Conservation (phyloP, 2,113 vertebrate species). For the Lophotis ruficrista region DNA sequence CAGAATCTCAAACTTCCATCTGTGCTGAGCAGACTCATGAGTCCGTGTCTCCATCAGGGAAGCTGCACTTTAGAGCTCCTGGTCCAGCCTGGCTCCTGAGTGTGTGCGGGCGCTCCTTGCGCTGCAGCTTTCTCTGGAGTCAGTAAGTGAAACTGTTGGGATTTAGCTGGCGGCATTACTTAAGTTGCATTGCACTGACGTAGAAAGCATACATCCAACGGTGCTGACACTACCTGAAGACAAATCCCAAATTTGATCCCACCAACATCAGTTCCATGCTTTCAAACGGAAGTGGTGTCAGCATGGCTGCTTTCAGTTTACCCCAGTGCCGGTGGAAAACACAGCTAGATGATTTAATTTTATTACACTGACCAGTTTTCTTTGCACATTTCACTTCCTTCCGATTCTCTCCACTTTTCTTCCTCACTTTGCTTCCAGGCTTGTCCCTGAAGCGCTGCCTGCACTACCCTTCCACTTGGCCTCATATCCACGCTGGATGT, state of each 20-base stretch:
- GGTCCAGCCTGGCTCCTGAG: neutral
- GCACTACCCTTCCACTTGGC: neutral
- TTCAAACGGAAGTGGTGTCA: too few relatives aligned
- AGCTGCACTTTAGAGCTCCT: rapidly evolving
- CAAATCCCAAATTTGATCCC: neutral
- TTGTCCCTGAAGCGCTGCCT: neutral
- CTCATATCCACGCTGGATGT: neutral
- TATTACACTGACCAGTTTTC: neutral
- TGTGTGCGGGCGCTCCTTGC: neutral
- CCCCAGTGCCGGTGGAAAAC: neutral
- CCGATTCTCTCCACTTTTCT: neutral
- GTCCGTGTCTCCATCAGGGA: neutral
- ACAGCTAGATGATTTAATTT: neutral
- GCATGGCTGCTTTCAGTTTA: neutral
- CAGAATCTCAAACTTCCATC: neutral
- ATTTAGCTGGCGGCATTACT: rapidly evolving
- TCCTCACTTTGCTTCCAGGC: neutral
- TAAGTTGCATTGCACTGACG: rapidly evolving
- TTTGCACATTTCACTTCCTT: neutral
- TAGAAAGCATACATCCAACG: neutral
- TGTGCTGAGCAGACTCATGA: rapidly evolving
- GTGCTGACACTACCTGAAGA: neutral
- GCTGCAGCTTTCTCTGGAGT: rapidly evolving
- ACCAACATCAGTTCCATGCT: neutral
- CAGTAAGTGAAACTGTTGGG: neutral